phyloP scores from a whole-genome alignment of 2,113 vertebrate genomes.

The Cairina moschata region DNA sequence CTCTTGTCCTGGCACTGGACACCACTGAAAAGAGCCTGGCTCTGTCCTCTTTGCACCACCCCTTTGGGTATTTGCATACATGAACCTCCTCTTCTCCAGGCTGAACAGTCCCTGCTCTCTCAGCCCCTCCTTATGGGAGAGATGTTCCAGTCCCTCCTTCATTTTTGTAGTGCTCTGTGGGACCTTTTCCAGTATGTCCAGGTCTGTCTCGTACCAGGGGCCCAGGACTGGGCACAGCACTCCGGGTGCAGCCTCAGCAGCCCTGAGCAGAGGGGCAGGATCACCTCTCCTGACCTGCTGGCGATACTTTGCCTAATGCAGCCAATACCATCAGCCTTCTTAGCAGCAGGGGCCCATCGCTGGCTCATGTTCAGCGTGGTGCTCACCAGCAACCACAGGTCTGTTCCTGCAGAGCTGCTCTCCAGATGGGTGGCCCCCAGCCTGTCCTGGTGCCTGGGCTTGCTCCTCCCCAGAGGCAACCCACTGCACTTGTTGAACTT shows the following conservation, averaged over 20 bases:
- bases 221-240: not conserved
- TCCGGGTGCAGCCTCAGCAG: not conserved
- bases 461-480: not conserved
- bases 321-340: not conserved
- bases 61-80: not conserved
- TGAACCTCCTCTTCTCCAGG: not conserved
- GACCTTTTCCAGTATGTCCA: not conserved
- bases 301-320: not conserved
- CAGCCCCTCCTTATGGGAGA: not conserved
- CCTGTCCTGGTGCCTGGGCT: not conserved
- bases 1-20: not conserved
- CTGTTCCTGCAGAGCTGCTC: not conserved
- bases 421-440: not conserved
- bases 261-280: not conserved
- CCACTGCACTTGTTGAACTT: not conserved
- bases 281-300: not conserved
- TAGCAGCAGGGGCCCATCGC: not conserved
- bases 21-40: not conserved
- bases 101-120: not conserved
- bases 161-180: not conserved
- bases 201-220: not conserved
- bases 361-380: not conserved
- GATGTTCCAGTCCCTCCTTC: not conserved
- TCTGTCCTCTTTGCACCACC: not conserved
- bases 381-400: not conserved